Evolutionary conservation across 35 echinoderm and acorn worm species (phyloP).

Genomic region (Heliocidaris erythrogramma): DNA sequence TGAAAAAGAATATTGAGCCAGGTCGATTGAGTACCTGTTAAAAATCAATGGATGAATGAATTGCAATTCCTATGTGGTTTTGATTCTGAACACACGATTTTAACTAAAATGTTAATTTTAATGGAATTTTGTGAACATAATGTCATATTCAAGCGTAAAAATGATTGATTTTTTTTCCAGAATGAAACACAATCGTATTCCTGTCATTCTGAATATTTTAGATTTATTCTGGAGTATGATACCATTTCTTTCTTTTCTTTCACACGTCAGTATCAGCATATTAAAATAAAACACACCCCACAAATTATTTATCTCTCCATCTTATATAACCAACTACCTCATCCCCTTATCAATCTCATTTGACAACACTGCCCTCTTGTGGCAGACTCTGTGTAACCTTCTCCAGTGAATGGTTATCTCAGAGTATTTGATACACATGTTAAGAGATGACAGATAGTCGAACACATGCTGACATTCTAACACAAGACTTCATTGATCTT

Average conservation of each 20-base stretch:
- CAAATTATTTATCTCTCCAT: background rate
- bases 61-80: background rate
- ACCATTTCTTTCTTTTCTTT: background rate
- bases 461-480: slow-evolving; percentile 22
- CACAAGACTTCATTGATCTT: slow-evolving; percentile 3
- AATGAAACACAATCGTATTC: background rate
- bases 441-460: slow-evolving; percentile 12
- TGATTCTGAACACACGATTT: background rate
- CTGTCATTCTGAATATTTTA: background rate
- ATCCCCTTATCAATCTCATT: background rate
- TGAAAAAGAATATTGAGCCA: too few relatives aligned
- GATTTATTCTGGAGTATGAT: background rate
- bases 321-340: background rate
- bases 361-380: background rate
- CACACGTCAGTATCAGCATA: background rate
- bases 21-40: background rate
- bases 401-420: background rate
- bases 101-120: background rate
- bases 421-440: slow-evolving; percentile 7
- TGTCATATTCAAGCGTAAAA: too few relatives aligned
- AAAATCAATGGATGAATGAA: background rate
- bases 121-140: background rate
- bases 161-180: background rate
- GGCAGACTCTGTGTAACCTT: background rate
- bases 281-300: background rate